These are phyloP conservation scores for Oophaga pumilio DNA, from an alignment of 2,113 vertebrate genomes.

Conservation along the genomic window DNA sequence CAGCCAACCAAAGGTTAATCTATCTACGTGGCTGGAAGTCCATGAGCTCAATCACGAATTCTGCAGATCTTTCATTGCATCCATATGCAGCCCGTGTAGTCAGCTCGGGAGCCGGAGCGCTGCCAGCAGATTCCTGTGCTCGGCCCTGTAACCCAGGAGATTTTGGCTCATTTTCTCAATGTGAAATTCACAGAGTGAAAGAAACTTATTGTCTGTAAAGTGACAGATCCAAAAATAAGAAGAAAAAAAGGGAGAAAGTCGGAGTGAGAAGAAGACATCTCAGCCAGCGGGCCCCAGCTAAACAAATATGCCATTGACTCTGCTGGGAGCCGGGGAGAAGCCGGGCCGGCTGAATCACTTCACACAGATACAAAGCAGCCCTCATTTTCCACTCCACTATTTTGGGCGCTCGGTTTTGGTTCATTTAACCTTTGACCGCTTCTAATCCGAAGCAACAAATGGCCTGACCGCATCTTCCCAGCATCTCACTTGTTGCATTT, in stretches of 20 bases:
- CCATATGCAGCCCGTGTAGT: conserved; percentile 12
- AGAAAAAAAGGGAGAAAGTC: neutral
- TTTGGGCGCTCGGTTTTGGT: conserved; percentile 23
- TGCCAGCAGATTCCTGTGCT: conserved; percentile 41
- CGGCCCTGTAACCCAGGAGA: neutral
- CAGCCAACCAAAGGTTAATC: neutral
- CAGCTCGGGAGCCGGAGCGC: neutral
- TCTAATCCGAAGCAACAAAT: conserved; percentile 29
- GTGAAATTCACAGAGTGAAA: conserved; percentile 44
- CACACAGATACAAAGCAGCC: conserved; percentile 1
- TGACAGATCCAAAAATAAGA: conserved; percentile 40
- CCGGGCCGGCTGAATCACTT: conserved; percentile 9
- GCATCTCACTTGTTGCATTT: neutral
- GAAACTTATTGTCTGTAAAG: conserved; percentile 37
- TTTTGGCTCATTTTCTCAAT: conserved; percentile 9
- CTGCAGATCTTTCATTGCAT: conserved; percentile 6
- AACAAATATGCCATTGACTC: conserved; percentile 34
- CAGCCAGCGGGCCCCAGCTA: conserved; percentile 32
- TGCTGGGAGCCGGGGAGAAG: neutral
- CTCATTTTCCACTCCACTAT: conserved; percentile 26
- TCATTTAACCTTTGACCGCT: conserved; percentile 47
- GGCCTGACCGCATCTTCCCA: conserved; percentile 43
- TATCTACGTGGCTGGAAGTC: neutral
- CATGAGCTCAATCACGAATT: neutral
- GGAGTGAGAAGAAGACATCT: conserved; percentile 20